Evolutionary conservation across 2,113 vertebrate species (phyloP), one percentile per base, ranked within the genome.

Genomic region (Pleuronectes platessa): DNA sequence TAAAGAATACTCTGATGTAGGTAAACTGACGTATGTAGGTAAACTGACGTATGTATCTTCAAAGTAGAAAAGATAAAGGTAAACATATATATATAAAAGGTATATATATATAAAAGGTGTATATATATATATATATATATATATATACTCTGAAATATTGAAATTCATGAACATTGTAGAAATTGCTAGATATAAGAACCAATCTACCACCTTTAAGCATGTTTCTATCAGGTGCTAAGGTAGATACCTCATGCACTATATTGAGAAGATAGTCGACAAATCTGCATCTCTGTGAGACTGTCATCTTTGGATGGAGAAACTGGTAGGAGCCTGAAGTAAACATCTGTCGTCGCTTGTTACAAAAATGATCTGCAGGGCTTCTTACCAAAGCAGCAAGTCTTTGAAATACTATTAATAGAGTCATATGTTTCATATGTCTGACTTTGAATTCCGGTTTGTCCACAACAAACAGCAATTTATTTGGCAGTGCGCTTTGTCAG

Each of bases 401-500:
- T 82, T 62, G n/a, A 58, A 81, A 61, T 27, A 26, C 86, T 89
- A 88, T 82, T 86, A 86, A 90, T 84, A 76, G 24, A 76, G 24
- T 58, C 0, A 24, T 51, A 71, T 68, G 78, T 87, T 84, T 90
- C 74, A 26, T 40, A 67, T 67, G 56, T 75, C 68, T 85, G 83
- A 85, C 83, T 90, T 90, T 88, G 89, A 81, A 70, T 81, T 58
- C 56, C 65, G 71, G 72, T 77, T 79, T 81, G 75, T 85, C 82
- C 82, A 68, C 26, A 10, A 60, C 18, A 31, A 63, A 58, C 77
- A 26, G 77, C 58, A 35, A 53, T 83, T 83, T 70, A 40, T 83
- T 77, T 69, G 71, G 63, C 74, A 54, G 27, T 18, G 37, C 0
- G 74, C 82, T 83, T 84, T 61, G 84, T 89, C 82, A 88, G 86